Evolutionary conservation across 2,888 invertebrate species (phyloP), one percentile per base, ranked within the genome.

Genomic region (Phorcus lineatus): DNA sequence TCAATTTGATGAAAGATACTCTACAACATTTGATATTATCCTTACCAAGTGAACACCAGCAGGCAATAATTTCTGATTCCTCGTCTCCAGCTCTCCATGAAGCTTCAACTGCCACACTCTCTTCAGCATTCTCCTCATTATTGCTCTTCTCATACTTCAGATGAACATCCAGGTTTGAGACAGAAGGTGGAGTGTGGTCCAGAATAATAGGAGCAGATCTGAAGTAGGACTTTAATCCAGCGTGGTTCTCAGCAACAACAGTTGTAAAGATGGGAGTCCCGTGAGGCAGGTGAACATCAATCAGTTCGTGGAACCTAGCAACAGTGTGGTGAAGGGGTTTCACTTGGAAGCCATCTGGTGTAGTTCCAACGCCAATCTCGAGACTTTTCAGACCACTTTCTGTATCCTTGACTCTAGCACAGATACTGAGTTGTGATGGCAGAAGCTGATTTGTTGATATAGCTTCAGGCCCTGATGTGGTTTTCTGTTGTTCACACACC

Each of bases 251-350:
- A 28, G 62, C 40, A 11, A 47, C 22, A n/a, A 62, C 77, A 24
- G 47, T 77, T 28, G 47, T 53, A 17, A n/a, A 77, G 22, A 77
- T 22, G 4, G 57, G 77, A n/a, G 77, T 77, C 24, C 77, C 77
- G 28, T 77, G 77, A 22, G 77, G 77, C 36, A 62, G 19, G 9
- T 57, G 19, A n/a, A 40, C 40, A 11, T 55, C 57, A 19, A 55
- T 40, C 28, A 77, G 19, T 19, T 62, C 19, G 62, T 77, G 77
- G 36, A 55, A 40, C 6, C 52, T 24, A 22, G 36, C n/a, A 13
- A 28, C 28, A 19, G 55, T 52, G 16, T 17, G 31, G 28, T 24
- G 17, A 28, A 76, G 55, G 24, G 76, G 0, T 53, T 54, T 22
- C 6, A 77, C 31, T 36, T 77, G 77, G 28, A 62, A 77, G 24